Evolutionary conservation across 1,140 invertebrate species (phyloP).

Genomic region (Plectrocnemia conspersa): DNA sequence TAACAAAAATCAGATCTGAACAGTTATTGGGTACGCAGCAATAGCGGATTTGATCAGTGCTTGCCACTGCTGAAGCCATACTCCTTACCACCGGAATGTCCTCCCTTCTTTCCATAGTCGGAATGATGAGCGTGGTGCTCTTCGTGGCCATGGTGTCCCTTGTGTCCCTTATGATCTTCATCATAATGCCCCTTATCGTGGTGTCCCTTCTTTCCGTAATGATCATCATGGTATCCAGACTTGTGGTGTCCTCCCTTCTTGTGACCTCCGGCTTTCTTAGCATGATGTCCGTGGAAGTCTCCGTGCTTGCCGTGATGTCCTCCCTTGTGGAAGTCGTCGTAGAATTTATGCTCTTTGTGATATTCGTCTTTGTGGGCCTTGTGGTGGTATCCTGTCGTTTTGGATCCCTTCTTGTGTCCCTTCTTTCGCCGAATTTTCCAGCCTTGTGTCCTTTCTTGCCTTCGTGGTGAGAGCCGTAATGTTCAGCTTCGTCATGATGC

Average conservation of each 20-base stretch:
- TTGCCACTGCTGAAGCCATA: conserved; percentile 58
- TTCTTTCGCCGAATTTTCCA: conserved; percentile 72
- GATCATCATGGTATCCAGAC: conserved; percentile 63
- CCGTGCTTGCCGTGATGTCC: conserved; percentile 67
- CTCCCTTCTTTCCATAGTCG: conserved; percentile 62
- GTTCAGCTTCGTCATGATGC: conserved; percentile 65
- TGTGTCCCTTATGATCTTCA: conserved; percentile 58
- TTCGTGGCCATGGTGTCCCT: conserved; percentile 60
- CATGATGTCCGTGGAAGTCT: conserved; percentile 63
- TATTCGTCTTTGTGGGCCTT: conserved; percentile 78
- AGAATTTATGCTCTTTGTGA: conserved; percentile 79
- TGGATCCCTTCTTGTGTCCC: conserved; percentile 70
- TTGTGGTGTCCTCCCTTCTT: conserved; percentile 69
- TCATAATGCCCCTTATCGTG: conserved; percentile 65
- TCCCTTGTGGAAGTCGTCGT: conserved; percentile 74
- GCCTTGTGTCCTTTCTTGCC: conserved; percentile 70
- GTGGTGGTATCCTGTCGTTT: conserved; percentile 72
- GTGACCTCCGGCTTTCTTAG: conserved; percentile 63
- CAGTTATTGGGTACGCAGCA: conserved; percentile 6
- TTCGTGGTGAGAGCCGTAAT: conserved; percentile 67
- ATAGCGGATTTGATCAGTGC: conserved; percentile 38
- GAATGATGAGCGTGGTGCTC: conserved; percentile 61
- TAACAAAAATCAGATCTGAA: conserved; percentile 27
- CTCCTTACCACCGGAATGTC: conserved; percentile 59
- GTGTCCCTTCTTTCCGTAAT: conserved; percentile 69